A percentile compares a stretch with the other conserved stretches of the same genome.
Conservation (phyloP, 2,113 vertebrate genomes). For the Promerops cafer region DNA sequence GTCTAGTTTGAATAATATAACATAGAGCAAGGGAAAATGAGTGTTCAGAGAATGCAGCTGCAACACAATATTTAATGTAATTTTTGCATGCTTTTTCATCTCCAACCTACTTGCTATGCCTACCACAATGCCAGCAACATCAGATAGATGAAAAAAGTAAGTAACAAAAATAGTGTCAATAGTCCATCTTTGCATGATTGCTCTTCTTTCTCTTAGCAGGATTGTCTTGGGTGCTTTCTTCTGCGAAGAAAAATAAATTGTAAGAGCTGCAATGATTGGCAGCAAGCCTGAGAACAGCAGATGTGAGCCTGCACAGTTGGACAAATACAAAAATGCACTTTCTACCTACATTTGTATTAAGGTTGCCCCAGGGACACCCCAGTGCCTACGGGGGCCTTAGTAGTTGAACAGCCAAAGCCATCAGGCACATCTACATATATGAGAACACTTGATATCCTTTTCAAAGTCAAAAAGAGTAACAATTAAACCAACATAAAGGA, state of each 20-base stretch:
- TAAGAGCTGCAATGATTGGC: not conserved
- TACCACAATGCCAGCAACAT: not conserved
- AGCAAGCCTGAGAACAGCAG: constrained; percentile 13
- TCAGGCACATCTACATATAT: not conserved
- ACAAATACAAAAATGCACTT: not conserved
- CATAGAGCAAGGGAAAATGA: not conserved
- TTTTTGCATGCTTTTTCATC: not conserved
- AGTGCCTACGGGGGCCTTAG: not conserved
- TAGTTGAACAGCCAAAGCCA: not conserved
- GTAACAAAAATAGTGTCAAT: not conserved
- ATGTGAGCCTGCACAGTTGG: constrained; percentile 45
- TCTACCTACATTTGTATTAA: constrained; percentile 5
- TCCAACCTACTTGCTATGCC: not conserved
- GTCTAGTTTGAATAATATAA: not conserved
- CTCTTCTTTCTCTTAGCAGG: not conserved
- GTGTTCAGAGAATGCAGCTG: not conserved
- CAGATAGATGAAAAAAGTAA: not conserved
- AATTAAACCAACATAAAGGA: constrained; percentile 17
- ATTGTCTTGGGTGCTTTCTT: not conserved
- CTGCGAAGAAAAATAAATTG: not conserved
- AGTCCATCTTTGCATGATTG: not conserved
- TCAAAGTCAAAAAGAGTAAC: not conserved
- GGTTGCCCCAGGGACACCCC: not conserved
- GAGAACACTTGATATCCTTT: constrained; percentile 20
- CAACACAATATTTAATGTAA: not conserved